phyloP scores from a whole-genome alignment of 2,113 vertebrate species.

The Hemiprocne comata region DNA sequence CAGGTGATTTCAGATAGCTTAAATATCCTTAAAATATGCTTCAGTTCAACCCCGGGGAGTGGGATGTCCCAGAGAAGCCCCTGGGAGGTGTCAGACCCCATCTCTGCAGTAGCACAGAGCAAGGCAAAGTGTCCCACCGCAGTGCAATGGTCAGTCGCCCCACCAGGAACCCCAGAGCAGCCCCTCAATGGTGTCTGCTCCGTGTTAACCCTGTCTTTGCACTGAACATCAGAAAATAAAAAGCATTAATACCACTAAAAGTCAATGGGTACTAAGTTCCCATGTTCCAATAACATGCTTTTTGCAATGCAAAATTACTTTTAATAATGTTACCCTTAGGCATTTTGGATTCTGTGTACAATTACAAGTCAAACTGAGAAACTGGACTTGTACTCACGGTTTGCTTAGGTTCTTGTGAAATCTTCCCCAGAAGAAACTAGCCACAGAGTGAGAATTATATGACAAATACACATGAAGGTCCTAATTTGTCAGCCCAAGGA shows the following conservation, averaged over 20 bases:
- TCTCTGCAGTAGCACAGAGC: not conserved
- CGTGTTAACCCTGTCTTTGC: rapidly evolving
- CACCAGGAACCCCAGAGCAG: not conserved
- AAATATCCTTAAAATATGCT: not conserved
- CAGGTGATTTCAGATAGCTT: not conserved
- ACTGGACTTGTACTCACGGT: not conserved
- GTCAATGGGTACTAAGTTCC: not conserved
- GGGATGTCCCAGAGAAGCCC: not conserved
- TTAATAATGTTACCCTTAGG: not conserved
- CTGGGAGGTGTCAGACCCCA: rapidly evolving
- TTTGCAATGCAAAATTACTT: not conserved
- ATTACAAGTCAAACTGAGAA: not conserved
- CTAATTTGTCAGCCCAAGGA: not conserved
- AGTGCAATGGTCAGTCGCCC: not conserved
- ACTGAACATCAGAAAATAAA: not conserved
- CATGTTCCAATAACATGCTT: not conserved
- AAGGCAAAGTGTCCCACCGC: not conserved
- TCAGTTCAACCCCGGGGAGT: not conserved
- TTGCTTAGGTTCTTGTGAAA: not conserved
- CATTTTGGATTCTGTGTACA: not conserved
- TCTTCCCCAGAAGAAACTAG: not conserved
- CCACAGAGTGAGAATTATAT: not conserved
- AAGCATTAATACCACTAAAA: not conserved
- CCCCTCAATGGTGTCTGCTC: rapidly evolving
- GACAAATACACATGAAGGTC: not conserved